Evolutionary conservation across 1,140 invertebrate species (phyloP).

Genomic region (Thereuonema tuberculata): DNA sequence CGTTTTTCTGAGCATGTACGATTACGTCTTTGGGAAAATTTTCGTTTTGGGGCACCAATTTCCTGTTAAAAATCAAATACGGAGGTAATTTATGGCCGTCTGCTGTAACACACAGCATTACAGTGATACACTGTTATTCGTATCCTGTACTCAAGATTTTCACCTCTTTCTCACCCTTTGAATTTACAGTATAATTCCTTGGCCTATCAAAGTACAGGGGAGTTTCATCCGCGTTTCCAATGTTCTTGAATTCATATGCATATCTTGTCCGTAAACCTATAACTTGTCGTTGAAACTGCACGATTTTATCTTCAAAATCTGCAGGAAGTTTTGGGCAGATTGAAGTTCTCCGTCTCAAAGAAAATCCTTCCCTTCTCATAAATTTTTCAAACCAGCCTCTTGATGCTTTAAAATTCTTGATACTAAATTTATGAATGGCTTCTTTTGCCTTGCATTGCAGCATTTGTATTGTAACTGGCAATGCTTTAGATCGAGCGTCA

Average conservation of each 20-base stretch:
- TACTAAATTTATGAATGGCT: background rate
- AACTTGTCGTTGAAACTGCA: background rate
- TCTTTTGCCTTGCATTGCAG: background rate
- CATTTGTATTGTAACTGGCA: background rate
- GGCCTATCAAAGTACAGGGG: background rate
- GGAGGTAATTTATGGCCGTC: no score
- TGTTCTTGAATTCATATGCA: background rate
- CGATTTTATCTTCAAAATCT: background rate
- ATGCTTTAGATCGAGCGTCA: background rate
- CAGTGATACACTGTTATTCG: no score
- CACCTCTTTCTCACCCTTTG: no score
- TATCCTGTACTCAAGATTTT: no score
- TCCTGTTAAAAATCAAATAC: no score
- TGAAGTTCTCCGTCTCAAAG: background rate
- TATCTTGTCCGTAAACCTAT: background rate
- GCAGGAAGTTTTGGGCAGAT: background rate
- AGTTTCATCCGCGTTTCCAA: background rate
- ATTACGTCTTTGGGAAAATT: no score
- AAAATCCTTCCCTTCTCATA: background rate
- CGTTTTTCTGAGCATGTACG: no score
- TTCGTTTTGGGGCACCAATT: no score
- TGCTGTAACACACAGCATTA: no score
- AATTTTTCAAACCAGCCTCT: background rate
- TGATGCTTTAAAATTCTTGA: background rate
- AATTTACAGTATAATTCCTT: background rate